Percentiles rank a stretch among this genome's conserved stretches.
Evolutionary conservation across 2,888 invertebrate genomes (phyloP).

Genomic region (Autographa gamma): DNA sequence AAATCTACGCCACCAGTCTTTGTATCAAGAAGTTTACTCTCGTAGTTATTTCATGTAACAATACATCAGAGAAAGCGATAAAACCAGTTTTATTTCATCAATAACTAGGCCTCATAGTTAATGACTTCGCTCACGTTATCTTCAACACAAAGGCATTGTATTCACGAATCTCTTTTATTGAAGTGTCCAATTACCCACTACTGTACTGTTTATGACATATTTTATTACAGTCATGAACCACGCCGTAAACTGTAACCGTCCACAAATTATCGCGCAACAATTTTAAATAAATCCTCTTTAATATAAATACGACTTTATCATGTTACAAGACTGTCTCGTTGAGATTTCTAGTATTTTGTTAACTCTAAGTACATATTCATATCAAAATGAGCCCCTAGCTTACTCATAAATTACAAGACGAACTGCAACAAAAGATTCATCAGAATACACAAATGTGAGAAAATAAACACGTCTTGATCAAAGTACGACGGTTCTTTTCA

Average conservation of each 20-base stretch:
- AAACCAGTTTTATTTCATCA: conserved; percentile 28
- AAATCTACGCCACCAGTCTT: not conserved
- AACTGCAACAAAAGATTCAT: conserved; percentile 34
- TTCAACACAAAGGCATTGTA: conserved; percentile 44
- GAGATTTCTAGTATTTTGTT: conserved; percentile 29
- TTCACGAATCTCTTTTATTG: conserved; percentile 36
- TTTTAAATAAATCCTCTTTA: conserved; percentile 9
- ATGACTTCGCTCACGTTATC: conserved; percentile 41
- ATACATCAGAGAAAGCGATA: conserved; percentile 13
- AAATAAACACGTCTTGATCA: conserved; percentile 71
- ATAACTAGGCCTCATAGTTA: conserved; percentile 35
- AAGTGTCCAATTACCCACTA: conserved; percentile 46
- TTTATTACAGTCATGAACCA: conserved; percentile 45
- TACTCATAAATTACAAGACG: conserved; percentile 40
- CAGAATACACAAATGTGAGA: conserved; percentile 64
- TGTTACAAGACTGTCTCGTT: not conserved
- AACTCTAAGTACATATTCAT: conserved; percentile 31
- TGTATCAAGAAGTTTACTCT: not conserved
- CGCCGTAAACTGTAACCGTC: conserved; percentile 10
- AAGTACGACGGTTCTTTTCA: conserved; percentile 71
- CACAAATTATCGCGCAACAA: conserved; percentile 11
- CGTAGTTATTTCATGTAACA: not conserved
- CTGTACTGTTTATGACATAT: conserved; percentile 44
- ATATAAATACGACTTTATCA: not conserved
- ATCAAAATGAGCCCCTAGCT: conserved; percentile 28